Evolutionary conservation across 2,888 invertebrate species (phyloP), one percentile per base, ranked within the genome.

Genomic region (Noctua fimbriata): DNA sequence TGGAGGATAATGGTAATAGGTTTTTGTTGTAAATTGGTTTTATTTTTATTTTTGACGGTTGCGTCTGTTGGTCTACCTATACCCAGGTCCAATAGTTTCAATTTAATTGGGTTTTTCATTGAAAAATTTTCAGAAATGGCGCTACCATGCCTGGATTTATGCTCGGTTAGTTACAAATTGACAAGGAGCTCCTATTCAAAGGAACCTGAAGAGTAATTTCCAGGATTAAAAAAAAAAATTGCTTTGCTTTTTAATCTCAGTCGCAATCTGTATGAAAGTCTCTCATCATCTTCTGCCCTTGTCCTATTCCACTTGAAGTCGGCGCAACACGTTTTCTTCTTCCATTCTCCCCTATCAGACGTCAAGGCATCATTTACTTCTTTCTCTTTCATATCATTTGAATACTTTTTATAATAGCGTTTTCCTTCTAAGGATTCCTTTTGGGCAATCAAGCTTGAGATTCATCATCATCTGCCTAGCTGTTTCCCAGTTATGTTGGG

Each of bases 1-100:
- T 63, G 1, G 14, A n/a, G 47, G 86, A 83, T 84, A 79, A 60
- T 65, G 36, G 28, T 84, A 85, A 85, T 85, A 71, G 82, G 32
- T 69, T 78, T 73, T 82, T 65, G 49, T 58, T 66, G 28, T 78
- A 65, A 32, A 55, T 44, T 60, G 44, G 21, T 58, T 69, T 72
- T 44, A 41, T 16, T 75, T 84, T 70, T 60, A 12, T 69, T 77
- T 76, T 63, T 55, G 83, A 77, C 28, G 1, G 58, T 1, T 2
- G 12, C n/a, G n/a, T 49, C 2, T 32, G 16, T 9, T n/a, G 12
- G 12, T 55, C 52, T 55, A 4, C 4, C 18, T 6, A 6, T 36
- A 1, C 1, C 21, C 21, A 16, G 12, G 12, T 36, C 4, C 2
- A 16, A 21, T 24, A 44, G 18, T 58, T 36, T 36, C 36, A 4